Evolutionary conservation across 2,113 vertebrate genomes (phyloP).

Genomic region (Sinocyclocheilus anophthalmus): DNA sequence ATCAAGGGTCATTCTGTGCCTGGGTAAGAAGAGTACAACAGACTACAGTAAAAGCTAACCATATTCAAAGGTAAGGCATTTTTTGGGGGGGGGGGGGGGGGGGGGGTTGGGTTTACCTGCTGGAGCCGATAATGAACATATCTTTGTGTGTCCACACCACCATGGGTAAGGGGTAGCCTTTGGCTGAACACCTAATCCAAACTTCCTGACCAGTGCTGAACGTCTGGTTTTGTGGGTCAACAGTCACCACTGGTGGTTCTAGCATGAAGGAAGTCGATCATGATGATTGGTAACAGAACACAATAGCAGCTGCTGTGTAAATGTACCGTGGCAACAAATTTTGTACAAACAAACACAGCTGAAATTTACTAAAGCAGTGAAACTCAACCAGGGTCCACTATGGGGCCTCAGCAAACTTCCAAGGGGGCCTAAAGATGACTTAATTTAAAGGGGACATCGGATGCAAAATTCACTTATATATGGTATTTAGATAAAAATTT

Average conservation of each 20-base stretch:
- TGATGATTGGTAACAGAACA: neutral
- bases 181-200: conserved; percentile 86
- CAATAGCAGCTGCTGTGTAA: neutral
- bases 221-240: conserved; percentile 88
- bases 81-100: no score
- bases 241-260: conserved; percentile 84
- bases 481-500: no score
- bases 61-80: neutral
- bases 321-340: neutral
- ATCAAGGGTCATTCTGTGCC: conserved; percentile 83
- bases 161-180: conserved; percentile 85
- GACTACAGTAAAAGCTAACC: neutral
- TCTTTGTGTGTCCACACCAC: conserved; percentile 89
- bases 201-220: conserved; percentile 85
- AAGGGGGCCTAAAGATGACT: neutral
- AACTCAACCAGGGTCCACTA: neutral
- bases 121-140: conserved; percentile 86
- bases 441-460: no score
- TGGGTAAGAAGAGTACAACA: conserved; percentile 59
- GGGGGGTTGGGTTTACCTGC: conserved; percentile 73
- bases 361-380: neutral
- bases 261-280: neutral
- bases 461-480: no score
- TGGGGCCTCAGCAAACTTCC: neutral
- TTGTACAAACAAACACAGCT: neutral